These are phyloP conservation scores for Sussaba pulchella DNA, from an alignment of 2,888 invertebrate species.

Conservation along the genomic window DNA sequence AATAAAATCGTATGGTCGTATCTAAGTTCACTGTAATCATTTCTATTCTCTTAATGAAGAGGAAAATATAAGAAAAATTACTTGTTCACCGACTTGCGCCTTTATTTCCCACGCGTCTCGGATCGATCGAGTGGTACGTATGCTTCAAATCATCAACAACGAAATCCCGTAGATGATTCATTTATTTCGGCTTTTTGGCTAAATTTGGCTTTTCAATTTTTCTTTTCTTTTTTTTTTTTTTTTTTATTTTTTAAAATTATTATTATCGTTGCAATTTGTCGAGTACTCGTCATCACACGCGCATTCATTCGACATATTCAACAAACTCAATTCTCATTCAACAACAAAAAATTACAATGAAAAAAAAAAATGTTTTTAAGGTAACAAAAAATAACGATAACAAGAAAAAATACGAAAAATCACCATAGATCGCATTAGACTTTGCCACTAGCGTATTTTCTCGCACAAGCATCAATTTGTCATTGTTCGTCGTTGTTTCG, in stretches of 20 bases:
- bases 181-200: slow-evolving; percentile 77
- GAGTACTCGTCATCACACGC: slow-evolving; percentile 57
- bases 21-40: slow-evolving; percentile 74
- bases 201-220: slow-evolving; percentile 74
- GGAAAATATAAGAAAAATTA: slow-evolving; percentile 77
- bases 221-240: no score
- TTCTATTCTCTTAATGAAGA: slow-evolving; percentile 69
- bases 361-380: slow-evolving; percentile 23
- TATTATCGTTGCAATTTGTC: slow-evolving; percentile 38
- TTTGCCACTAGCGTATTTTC: slow-evolving; percentile 54
- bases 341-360: neutral
- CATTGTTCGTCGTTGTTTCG: slow-evolving; percentile 46
- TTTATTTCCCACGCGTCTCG: slow-evolving; percentile 85
- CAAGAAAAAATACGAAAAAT: slow-evolving; percentile 2
- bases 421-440: slow-evolving; percentile 48
- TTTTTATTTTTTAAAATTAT: slow-evolving; percentile 16
- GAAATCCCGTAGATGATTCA: slow-evolving; percentile 69
- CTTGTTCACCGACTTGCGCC: slow-evolving; percentile 83
- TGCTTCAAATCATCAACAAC: slow-evolving; percentile 67
- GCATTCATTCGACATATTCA: slow-evolving; percentile 6
- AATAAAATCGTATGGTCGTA: slow-evolving; percentile 68
- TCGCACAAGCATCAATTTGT: slow-evolving; percentile 61
- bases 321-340: slow-evolving; percentile 1
- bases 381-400: slow-evolving; percentile 4
- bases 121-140: slow-evolving; percentile 84